Evolutionary conservation across 2,797 vertebrate genomes (phyloP).

Genomic region (Myoxocephalus aenaeus): DNA sequence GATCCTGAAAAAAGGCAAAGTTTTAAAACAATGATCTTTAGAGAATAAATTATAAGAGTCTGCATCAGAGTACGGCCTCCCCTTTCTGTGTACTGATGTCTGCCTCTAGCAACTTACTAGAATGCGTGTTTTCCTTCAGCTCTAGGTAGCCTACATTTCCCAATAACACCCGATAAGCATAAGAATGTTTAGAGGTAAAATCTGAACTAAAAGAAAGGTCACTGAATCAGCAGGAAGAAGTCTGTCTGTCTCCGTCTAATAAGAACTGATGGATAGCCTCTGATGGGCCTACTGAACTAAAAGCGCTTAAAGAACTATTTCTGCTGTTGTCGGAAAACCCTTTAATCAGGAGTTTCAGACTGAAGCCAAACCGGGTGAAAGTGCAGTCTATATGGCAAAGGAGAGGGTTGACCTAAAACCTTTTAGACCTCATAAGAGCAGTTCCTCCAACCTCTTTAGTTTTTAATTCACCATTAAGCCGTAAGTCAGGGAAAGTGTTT

Average conservation of each 20-base stretch:
- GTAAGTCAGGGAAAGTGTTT: background rate
- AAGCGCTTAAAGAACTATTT: slow-evolving; percentile 33
- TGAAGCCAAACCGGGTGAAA: slow-evolving; percentile 43
- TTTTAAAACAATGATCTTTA: background rate
- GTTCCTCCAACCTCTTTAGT: slow-evolving; percentile 11
- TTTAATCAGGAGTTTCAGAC: slow-evolving; percentile 39
- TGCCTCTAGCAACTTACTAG: background rate
- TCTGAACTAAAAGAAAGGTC: background rate
- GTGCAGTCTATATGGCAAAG: slow-evolving; percentile 13
- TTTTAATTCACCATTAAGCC: background rate
- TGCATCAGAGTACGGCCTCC: background rate
- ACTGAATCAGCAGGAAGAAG: slow-evolving; percentile 7
- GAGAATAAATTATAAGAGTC: background rate
- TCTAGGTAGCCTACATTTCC: background rate
- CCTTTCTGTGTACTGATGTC: background rate
- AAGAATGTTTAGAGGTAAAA: background rate
- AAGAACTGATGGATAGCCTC: slow-evolving; percentile 1
- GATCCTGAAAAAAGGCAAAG: background rate
- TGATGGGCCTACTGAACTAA: slow-evolving; percentile 17
- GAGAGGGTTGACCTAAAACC: slow-evolving; percentile 48
- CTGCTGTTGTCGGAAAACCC: slow-evolving; percentile 24
- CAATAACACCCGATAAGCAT: background rate
- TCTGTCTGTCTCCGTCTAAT: slow-evolving; percentile 11
- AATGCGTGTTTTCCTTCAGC: background rate
- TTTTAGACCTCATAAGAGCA: slow-evolving; percentile 39